Conservation (phyloP, 2,113 vertebrate genomes). For the Psilopsiagon aurifrons region DNA sequence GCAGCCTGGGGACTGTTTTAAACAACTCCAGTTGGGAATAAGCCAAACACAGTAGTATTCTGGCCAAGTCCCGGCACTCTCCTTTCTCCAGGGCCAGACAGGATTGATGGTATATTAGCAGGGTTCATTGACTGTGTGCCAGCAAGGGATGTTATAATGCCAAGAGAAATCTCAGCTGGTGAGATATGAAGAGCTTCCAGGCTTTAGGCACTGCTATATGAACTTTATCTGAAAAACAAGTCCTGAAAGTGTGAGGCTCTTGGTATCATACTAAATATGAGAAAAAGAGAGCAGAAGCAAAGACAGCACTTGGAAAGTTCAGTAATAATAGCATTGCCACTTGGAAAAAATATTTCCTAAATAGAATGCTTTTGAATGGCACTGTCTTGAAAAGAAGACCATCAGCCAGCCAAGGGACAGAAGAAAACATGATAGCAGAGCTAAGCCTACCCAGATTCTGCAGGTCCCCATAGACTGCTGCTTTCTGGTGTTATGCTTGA, state of each 20-base stretch:
- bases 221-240: slow-evolving; percentile 34
- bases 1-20: slow-evolving; percentile 46
- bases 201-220: background rate
- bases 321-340: background rate
- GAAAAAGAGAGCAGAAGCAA: background rate
- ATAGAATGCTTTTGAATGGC: background rate
- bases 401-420: background rate
- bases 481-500: background rate
- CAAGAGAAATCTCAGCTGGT: slow-evolving; percentile 58
- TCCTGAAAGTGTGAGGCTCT: background rate
- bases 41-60: slow-evolving; percentile 41
- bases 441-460: background rate
- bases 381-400: background rate
- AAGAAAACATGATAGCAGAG: background rate
- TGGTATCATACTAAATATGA: background rate
- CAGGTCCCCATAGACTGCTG: background rate
- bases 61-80: slow-evolving; percentile 48
- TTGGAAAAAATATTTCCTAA: background rate
- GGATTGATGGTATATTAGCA: slow-evolving; percentile 57
- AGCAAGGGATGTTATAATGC: slow-evolving; percentile 14
- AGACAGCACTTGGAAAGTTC: background rate
- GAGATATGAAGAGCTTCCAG: slow-evolving; percentile 46
- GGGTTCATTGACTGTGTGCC: slow-evolving; percentile 47
- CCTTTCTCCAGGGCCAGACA: slow-evolving; percentile 51
- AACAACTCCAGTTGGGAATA: slow-evolving; percentile 58